Base-by-base conservation (phyloP, 2,797 vertebrate genomes). In the Aeoliscus strigatus region DNA sequence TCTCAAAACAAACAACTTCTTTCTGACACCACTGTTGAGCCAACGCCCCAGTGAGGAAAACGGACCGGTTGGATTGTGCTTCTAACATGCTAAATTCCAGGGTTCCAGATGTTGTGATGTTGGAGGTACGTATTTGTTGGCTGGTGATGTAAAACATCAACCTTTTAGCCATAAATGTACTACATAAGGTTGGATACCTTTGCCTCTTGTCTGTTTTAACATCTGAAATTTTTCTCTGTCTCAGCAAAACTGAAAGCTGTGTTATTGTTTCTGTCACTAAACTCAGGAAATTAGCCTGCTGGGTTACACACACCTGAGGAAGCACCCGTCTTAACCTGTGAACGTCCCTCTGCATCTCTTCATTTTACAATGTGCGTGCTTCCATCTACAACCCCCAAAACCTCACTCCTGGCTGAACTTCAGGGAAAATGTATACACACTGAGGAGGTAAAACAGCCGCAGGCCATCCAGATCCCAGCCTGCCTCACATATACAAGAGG, bases 381-480 rank as follows among this genome's bases (percentile, higher is more conserved):
- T 66, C 37, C 38, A 26, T 14, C 43, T 46, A n/a, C n/a, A n/a
- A n/a, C 60, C 47, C 41, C 26, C 23, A 5, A 9, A 1, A 6
- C 30, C 65, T 71, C 62, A 75, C 66, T 79, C 47, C 63, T 61
- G 60, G 63, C 53, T 74, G 70, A 82, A 75, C 74, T 62, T 37
- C 45, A 14, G 37, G 18, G 44, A 44, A 66, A 64, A 73, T 69
- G 59, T 81, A 77, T 60, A 81, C 73, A 81, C 27, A 28, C 27
- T 51, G 56, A 30, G 41, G 44, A 65, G 11, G 36, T 15, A 34
- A 51, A 34, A 54, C 55, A 39, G 66, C 41, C 21, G 29, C 24
- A 9, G 46, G 51, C 27, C 54, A 16, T 46, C 18, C 48, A 31
- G 30, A 48, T 39, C 49, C 34, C 51, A 48, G n/a, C 16, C 15